Conservation (phyloP, 2,888 invertebrate genomes). For the Aporophyla lueneburgensis region DNA sequence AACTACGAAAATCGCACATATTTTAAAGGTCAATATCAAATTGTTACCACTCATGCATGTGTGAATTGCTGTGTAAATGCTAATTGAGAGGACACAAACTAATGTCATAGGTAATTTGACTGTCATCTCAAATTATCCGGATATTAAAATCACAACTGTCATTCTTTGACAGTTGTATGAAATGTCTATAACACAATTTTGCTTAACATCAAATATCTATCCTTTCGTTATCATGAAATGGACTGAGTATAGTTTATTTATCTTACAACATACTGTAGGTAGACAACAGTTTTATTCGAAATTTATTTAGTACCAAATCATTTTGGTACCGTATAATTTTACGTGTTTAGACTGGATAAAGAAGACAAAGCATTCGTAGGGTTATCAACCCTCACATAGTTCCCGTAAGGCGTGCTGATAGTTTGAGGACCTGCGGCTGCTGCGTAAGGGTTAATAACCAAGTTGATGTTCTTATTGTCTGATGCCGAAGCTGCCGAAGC, state of each 20-base stretch:
- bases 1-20: not conserved
- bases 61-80: not conserved
- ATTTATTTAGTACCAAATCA: not conserved
- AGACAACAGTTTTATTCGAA: not conserved
- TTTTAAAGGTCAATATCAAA: not conserved
- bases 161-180: not conserved
- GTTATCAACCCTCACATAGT: constrained; percentile 77
- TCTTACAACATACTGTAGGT: not conserved
- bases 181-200: not conserved
- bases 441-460: constrained; percentile 75
- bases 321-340: constrained; percentile 5
- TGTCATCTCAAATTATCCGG: too few species aligned
- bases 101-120: not conserved
- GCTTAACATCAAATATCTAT: not conserved
- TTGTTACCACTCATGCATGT: not conserved
- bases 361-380: constrained; percentile 44
- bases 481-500: constrained; percentile 30
- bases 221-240: not conserved
- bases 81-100: not conserved
- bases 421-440: constrained; percentile 79
- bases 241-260: not conserved
- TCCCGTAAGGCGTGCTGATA: constrained; percentile 85
- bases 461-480: constrained; percentile 72
- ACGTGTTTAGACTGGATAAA: constrained; percentile 38
- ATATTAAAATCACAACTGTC: not conserved